Base-by-base conservation (phyloP, 2,113 vertebrate species). In the Cathartes aura region DNA sequence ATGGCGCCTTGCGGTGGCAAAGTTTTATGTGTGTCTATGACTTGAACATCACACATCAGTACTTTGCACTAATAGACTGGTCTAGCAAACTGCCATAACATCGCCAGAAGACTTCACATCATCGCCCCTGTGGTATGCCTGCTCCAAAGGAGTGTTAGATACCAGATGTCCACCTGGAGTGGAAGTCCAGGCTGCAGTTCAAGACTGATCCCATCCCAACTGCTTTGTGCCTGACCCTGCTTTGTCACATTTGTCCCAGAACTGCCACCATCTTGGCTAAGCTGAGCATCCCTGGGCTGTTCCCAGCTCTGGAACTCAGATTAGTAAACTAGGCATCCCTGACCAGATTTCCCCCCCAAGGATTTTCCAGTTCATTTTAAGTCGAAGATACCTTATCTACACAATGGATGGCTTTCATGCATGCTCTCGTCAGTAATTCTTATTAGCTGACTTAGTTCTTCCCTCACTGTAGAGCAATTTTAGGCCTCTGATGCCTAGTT, bases 1-100 rank as follows among this genome's bases (percentile, higher is more conserved):
- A 36, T 18, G 12, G 8, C 62, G 56, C 14, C 15, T 27, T 9
- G 0, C 2, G 2, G 9, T 55, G 32, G 9, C n/a, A 82, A 52
- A 80, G 16, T 56, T 87, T 59, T 23, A 11, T 5, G 2, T 58
- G 22, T 59, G 8, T 15, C 23, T 78, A 2, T 43, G 43, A 27
- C 19, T 71, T 50, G 16, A 42, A 53, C 2, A 27, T 42, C 29
- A 32, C 16, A 32, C 1, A 1, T 15, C 43, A 56, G 3, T 24
- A 67, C 18, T 74, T 30, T 56, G 14, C 14, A 17, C 6, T 36
- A 13, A 26, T 8, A 22, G 26, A 10, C 17, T 55, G 12, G 3
- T 18, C 45, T 48, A 42, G 19, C 34, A 80, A 30, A 19, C 7
- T 81, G 5, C 23, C 7, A 3, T 50, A 92, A 62, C 24, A 68